Evolutionary conservation across 1,140 invertebrate species (phyloP), one percentile per base, ranked within the genome.

Genomic region (Elymnias hypermnestra): DNA sequence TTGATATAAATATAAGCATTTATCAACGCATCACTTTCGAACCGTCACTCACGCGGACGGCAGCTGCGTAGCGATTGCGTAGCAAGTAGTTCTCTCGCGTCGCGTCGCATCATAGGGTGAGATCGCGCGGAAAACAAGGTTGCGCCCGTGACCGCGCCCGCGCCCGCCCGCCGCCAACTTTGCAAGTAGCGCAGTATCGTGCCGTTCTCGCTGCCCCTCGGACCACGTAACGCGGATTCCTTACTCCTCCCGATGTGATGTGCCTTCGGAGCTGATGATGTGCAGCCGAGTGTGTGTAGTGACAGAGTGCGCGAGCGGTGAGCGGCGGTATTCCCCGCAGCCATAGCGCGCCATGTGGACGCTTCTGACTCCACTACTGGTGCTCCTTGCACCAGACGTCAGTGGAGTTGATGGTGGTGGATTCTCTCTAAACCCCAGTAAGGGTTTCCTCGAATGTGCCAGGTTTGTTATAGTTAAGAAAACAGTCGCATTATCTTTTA

Each of bases 81-180:
- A 65, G 67, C 63, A 45, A 35, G 46, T 48, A 43, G 31, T 64
- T 65, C 53, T 57, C 55, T 60, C 64, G 44, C 57, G 49, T 54
- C 50, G 47, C 35, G 50, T 40, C 53, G 57, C 71, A 73, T 72
- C 72, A 74, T 58, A 68, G 72, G 72, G 75, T 77, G 63, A 79
- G 73, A 73, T 64, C 63, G 68, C 57, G 52, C 67, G 68, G 64
- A 61, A 66, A 63, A 66, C 67, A 83, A 83, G 79, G 79, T 83
- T 83, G 74, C 67, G 79, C 77, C 76, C 77, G 70, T 83, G 77
- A 84, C 79, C 79, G 78, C 72, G 66, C 67, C 69, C 66, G 72
- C 67, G 60, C 64, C 66, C 66, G 65, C 53, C 59, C 54, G 60
- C 60, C 62, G 57, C 48, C 49, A 48, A 48, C 52, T 47, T 52